A percentile compares a stretch with the other conserved stretches of the same genome.
Conservation (phyloP, 2,113 vertebrate genomes). For the Tympanuchus pallidicinctus region DNA sequence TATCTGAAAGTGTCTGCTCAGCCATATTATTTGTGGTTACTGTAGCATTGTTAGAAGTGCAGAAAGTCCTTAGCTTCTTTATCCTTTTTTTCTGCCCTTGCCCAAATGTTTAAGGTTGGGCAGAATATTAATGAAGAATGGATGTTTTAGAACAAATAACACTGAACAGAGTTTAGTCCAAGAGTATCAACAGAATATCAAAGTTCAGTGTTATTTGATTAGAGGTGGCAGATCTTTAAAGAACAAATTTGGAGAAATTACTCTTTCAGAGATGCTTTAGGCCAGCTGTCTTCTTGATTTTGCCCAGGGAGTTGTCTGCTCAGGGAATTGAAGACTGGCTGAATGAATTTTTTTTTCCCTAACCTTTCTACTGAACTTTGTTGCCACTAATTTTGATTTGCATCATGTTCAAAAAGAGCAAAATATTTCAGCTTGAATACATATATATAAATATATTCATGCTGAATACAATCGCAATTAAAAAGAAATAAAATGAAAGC, state of each 20-base stretch:
- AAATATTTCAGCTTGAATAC: background rate
- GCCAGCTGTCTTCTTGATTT: background rate
- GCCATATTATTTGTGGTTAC: background rate
- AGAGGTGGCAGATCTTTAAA: background rate
- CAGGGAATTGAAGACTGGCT: background rate
- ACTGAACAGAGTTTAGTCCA: background rate
- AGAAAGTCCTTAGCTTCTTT: background rate
- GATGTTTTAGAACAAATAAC: background rate
- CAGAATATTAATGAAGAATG: background rate
- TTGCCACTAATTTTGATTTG: background rate
- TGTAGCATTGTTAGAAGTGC: background rate
- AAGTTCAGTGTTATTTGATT: background rate
- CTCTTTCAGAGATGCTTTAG: background rate
- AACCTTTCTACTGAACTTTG: background rate
- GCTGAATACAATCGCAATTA: background rate
- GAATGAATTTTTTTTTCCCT: background rate
- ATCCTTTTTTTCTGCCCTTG: constrained; percentile 17
- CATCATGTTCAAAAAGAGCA: background rate
- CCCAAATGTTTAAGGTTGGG: background rate
- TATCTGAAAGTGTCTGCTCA: background rate
- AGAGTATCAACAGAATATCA: background rate
- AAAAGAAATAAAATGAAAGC: background rate
- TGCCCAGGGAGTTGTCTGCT: background rate
- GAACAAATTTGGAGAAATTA: background rate
- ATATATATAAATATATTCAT: background rate